A percentile compares a stretch with the other conserved stretches of the same genome.
Evolutionary conservation across 2,888 invertebrate genomes (phyloP).

Genomic region (Dexiosoma caninum): DNA sequence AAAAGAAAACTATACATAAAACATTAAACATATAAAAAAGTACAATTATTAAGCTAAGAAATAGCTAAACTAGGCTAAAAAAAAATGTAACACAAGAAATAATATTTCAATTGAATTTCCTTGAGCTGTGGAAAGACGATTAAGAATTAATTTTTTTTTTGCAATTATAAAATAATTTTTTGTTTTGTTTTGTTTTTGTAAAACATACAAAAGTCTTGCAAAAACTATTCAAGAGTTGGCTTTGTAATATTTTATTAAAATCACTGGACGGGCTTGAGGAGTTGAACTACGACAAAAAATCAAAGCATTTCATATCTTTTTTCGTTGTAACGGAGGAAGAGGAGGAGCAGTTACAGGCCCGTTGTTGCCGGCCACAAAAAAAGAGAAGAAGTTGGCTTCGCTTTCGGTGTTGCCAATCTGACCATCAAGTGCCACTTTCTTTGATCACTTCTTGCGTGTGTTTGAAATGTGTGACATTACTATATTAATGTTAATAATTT

Average conservation of each 20-base stretch:
- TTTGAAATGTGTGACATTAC: constrained; percentile 33
- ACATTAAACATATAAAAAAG: constrained; percentile 37
- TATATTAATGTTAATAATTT: not conserved
- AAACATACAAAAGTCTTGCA: constrained; percentile 36
- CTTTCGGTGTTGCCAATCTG: not conserved
- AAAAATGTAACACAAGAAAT: constrained; percentile 22
- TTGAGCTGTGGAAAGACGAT: constrained; percentile 14
- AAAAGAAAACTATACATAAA: constrained; percentile 31
- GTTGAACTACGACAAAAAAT: constrained; percentile 37
- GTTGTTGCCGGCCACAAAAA: constrained; percentile 30
- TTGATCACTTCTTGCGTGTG: not conserved
- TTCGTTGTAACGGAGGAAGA: constrained; percentile 47
- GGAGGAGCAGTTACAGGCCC: constrained; percentile 44
- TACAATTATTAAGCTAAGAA: constrained; percentile 40
- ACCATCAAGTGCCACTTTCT: not conserved
- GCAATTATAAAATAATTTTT: constrained; percentile 19
- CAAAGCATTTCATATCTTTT: constrained; percentile 34
- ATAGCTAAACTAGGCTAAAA: constrained; percentile 58
- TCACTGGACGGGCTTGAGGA: constrained; percentile 50
- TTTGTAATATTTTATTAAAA: constrained; percentile 20
- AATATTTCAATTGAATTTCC: constrained; percentile 14
- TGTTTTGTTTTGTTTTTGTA: no score
- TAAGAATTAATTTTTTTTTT: constrained; percentile 15
- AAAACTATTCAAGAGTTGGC: not conserved
- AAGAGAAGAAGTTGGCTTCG: constrained; percentile 38